Evolutionary conservation across 2,113 vertebrate genomes (phyloP).

Genomic region (Leucoraja erinaceus): DNA sequence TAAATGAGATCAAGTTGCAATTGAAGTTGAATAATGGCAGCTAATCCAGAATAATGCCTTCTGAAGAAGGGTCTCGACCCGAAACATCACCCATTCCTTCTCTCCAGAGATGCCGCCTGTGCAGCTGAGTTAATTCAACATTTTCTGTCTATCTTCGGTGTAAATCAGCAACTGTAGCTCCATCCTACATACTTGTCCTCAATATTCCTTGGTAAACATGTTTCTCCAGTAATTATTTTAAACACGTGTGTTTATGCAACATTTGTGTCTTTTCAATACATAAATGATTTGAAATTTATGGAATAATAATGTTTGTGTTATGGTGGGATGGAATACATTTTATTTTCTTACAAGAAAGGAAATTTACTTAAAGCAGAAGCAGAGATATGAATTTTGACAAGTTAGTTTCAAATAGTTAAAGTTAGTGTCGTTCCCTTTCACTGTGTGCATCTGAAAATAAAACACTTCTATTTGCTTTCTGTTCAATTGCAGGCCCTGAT

Average conservation of each 20-base stretch:
- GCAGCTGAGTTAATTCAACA: too few relatives aligned
- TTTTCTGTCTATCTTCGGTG: too few relatives aligned
- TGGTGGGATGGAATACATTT: neutral
- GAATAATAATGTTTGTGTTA: neutral
- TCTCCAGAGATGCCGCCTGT: too few relatives aligned
- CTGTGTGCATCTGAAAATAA: neutral
- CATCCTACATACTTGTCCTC: too few relatives aligned
- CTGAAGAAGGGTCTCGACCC: too few relatives aligned
- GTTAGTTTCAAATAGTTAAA: neutral
- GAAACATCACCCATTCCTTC: too few relatives aligned
- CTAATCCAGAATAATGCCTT: too few relatives aligned
- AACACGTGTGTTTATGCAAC: neutral
- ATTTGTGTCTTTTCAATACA: neutral
- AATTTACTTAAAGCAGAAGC: neutral
- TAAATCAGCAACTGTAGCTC: too few relatives aligned
- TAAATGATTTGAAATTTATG: conserved; percentile 11
- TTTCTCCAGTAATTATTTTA: neutral
- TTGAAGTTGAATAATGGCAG: neutral
- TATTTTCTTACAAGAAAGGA: too few relatives aligned
- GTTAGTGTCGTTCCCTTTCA: neutral
- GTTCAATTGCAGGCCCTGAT: conserved; percentile 73
- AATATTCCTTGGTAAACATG: neutral
- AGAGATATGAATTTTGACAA: neutral
- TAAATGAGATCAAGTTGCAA: too few relatives aligned
- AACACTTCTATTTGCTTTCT: neutral